Evolutionary conservation across 2,113 vertebrate genomes (phyloP), one percentile per base, ranked within the genome.

Genomic region (Mugil cephalus): DNA sequence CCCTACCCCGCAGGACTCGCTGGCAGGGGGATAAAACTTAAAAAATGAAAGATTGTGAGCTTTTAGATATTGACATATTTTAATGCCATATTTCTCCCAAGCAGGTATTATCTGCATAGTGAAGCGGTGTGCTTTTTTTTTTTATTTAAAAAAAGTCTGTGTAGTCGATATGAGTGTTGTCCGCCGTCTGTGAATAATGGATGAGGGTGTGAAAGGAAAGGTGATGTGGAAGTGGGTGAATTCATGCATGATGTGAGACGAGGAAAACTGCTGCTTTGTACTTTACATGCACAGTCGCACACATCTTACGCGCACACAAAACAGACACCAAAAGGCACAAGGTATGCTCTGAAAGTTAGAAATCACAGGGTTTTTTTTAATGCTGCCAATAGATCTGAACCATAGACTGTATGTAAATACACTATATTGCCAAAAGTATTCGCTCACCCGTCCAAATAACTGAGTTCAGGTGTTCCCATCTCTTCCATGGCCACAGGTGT

Each of bases 161-260:
- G 55, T 54, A 65, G 80, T 81, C 67, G 17, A 76, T 83, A 79
- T 18, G 70, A 74, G 75, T 51, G 85, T 75, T 75, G 85, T 81
- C 80, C 75, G 59, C 65, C 2, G 40, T 70, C 65, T 48, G 62
- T 89, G 86, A 89, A 90, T 92, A 87, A 92, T 90, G 81, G 82
- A 87, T 88, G 83, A 92, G 70, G 47, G 55, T 69, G 83, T 72
- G 61, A 89, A 80, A 77, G 75, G 72, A 86, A 78, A 81, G 75
- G 83, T 89, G 74, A 85, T 48, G 61, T 64, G 61, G 60, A 66
- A 83, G 84, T 69, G 77, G 79, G 77, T 74, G 73, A 75, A 78
- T 88, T 90, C 78, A 78, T 72, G 75, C 74, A 69, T 67, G 36
- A 72, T 69, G 68, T 30, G 55, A 79, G 74, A 58, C 42, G 17